A percentile compares a stretch with the other conserved stretches of the same genome.
These are phyloP conservation scores for Aradus depressus DNA, from an alignment of 2,888 invertebrate species.

Conservation along the genomic window DNA sequence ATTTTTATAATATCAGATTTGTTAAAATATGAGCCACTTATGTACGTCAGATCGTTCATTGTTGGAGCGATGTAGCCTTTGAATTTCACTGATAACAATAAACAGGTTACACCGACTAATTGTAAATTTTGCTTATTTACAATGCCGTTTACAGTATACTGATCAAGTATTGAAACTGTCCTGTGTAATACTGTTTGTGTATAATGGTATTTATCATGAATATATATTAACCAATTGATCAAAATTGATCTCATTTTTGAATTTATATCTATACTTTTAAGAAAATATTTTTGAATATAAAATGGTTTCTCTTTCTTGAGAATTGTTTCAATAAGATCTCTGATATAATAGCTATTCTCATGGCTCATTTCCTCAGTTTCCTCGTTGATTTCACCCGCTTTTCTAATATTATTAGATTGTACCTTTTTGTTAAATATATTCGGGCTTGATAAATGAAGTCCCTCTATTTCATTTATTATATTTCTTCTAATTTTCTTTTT, in stretches of 20 bases:
- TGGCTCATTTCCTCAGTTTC: slow-evolving; percentile 4
- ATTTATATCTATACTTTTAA: no score
- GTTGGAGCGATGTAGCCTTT: not conserved
- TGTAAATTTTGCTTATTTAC: slow-evolving; percentile 5
- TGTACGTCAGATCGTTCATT: no score
- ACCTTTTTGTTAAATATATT: no score
- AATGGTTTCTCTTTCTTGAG: no score
- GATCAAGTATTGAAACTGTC: slow-evolving; percentile 12
- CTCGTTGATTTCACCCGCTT: not conserved
- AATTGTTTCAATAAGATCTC: no score
- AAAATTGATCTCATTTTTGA: slow-evolving; percentile 13
- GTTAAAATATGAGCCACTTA: slow-evolving; percentile 12
- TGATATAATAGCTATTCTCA: no score
- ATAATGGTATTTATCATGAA: slow-evolving; percentile 5
- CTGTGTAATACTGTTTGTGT: slow-evolving; percentile 11
- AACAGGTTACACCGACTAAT: slow-evolving; percentile 3
- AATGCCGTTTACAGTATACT: slow-evolving; percentile 8
- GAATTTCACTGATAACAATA: slow-evolving; percentile 6
- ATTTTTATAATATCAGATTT: slow-evolving; percentile 1
- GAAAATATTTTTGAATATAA: no score
- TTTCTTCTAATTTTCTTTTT: no score
- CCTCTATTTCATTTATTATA: no score
- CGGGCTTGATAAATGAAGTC: no score
- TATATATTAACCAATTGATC: slow-evolving; percentile 14
- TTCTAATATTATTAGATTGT: no score